Base-by-base conservation (phyloP, 2,888 invertebrate genomes). In the Pachymerium ferrugineum region DNA sequence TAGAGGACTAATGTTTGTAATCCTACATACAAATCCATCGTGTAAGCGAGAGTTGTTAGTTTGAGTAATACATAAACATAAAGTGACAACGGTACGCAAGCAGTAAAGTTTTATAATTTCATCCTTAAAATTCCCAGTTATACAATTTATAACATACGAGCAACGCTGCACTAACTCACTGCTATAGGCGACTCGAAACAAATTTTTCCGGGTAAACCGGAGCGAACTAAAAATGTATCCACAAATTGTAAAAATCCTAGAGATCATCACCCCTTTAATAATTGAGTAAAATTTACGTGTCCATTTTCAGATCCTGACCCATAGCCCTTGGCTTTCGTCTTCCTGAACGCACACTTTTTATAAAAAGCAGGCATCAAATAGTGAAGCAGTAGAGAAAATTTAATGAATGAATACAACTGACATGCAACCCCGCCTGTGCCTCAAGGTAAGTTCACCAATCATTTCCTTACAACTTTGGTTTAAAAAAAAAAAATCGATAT, bases 201-300 rank as follows among this genome's bases (percentile, higher is more conserved):
- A n/a, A n/a, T n/a, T n/a, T n/a, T n/a, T n/a, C n/a, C n/a, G n/a
- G n/a, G n/a, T n/a, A n/a, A n/a, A n/a, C n/a, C n/a, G n/a, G n/a
- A n/a, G n/a, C n/a, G n/a, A 62, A 62, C 62, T 28, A 62, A 62
- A 28, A 62, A 62, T 28, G 14, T 62, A 10, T 62, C 25, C 0
- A 0, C 8, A 22, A 19, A 47, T 8, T n/a, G 14, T 28, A n/a
- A 54, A 28, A 25, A 25, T n/a, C n/a, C n/a, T 10, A 25, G 62
- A 62, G 62, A 62, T 62, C 62, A 62, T 62, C 62, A 62, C 62
- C 62, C 62, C 62, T 62, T 22, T 62, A 62, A 62, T 62, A 62
- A 22, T 12, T 28, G 6, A 5, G n/a, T 62, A 28, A 62, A 62
- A 14, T 62, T 62, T 62, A 62, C 28, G 62, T 62, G 25, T 62